These are phyloP conservation scores for Trachelus troglodyta DNA, from an alignment of 2,888 invertebrate genomes.

Conservation along the genomic window DNA sequence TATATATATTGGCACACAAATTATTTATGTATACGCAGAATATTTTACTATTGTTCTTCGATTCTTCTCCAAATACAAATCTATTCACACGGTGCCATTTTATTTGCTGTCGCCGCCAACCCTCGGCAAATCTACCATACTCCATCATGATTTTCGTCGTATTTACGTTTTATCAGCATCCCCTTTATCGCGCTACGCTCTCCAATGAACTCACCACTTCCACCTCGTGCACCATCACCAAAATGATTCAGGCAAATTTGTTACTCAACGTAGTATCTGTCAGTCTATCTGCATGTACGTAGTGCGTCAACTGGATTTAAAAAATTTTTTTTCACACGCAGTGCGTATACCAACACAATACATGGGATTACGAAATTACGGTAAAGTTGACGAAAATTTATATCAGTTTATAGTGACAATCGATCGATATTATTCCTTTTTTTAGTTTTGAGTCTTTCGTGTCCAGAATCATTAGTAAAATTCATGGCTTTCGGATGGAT, in stretches of 20 bases:
- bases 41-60: neutral
- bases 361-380: too few species aligned
- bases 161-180: slow-evolving; percentile 6
- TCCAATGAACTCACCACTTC: neutral
- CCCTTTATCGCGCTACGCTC: neutral
- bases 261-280: neutral
- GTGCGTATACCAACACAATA: neutral
- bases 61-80: neutral
- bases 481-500: too few species aligned
- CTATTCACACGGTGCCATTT: neutral
- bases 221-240: neutral
- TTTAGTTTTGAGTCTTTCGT: too few species aligned
- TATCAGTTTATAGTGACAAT: too few species aligned
- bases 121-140: neutral
- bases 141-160: neutral
- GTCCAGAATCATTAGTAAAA: too few species aligned
- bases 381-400: too few species aligned
- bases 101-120: neutral
- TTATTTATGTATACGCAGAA: neutral
- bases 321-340: neutral
- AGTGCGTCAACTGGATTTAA: neutral
- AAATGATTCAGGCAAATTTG: neutral
- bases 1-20: too few species aligned
- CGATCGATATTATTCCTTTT: too few species aligned
- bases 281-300: neutral